phyloP scores from a whole-genome alignment of 2,888 invertebrate genomes.

The Heliconius aoede region DNA sequence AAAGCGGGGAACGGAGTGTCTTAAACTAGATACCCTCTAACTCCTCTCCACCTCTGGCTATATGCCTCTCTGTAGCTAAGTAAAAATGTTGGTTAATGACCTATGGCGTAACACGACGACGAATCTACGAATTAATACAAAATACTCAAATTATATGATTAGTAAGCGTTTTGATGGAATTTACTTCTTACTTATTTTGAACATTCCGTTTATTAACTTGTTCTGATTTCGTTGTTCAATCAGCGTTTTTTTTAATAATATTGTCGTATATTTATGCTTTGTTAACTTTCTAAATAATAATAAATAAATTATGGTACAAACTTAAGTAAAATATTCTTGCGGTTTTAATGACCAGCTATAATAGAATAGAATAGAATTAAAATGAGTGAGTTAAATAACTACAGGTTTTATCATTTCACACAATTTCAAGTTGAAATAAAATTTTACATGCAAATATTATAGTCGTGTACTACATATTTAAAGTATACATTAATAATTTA shows the following conservation, averaged over 20 bases:
- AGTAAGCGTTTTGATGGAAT: constrained; percentile 17
- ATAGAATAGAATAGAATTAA: no score
- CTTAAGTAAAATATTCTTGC: not conserved
- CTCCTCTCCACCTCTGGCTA: not conserved
- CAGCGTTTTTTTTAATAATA: not conserved
- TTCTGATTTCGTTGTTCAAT: not conserved
- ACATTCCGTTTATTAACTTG: constrained; percentile 9
- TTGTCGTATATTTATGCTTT: not conserved
- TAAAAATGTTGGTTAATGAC: not conserved
- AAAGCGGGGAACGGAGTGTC: not conserved
- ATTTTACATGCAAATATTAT: no score
- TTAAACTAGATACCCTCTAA: not conserved
- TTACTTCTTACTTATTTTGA: not conserved
- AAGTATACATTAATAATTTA: no score
- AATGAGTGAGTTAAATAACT: no score
- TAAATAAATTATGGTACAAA: not conserved
- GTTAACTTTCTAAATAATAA: not conserved
- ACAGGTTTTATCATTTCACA: no score
- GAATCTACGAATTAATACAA: not conserved
- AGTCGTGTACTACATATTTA: no score
- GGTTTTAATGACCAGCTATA: no score
- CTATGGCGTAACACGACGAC: constrained; percentile 14
- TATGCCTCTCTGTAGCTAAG: not conserved
- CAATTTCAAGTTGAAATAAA: no score
- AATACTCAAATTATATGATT: constrained; percentile 16